These are phyloP conservation scores for Stenichneumon culpator DNA, from an alignment of 2,888 invertebrate genomes.

Conservation along the genomic window DNA sequence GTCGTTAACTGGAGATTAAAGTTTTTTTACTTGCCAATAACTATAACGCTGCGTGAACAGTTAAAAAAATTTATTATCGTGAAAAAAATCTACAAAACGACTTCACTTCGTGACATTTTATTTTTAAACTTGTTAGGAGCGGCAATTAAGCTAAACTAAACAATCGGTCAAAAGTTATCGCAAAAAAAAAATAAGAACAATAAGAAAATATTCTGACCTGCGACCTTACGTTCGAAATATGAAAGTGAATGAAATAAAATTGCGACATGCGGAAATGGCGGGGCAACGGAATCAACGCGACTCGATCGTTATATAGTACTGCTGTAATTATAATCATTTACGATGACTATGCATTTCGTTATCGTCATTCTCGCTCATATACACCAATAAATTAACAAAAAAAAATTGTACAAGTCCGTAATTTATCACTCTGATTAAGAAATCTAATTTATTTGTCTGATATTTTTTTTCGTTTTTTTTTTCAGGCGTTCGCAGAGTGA, in stretches of 20 bases:
- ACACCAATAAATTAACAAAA: neutral
- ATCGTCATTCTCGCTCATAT: neutral
- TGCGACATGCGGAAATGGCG: neutral
- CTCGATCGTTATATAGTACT: neutral
- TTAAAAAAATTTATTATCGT: neutral
- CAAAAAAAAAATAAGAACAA: neutral
- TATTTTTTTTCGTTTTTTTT: slow-evolving; percentile 46
- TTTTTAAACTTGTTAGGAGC: neutral
- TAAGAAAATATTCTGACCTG: neutral
- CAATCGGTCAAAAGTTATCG: neutral
- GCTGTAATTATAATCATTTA: neutral
- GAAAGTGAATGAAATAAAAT: neutral
- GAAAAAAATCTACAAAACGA: neutral
- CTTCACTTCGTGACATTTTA: neutral
- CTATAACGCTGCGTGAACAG: neutral
- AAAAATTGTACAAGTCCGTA: neutral
- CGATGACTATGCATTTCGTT: neutral
- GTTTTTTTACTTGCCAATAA: neutral
- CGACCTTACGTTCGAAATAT: neutral
- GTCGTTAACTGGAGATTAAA: neutral
- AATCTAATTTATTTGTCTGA: slow-evolving; percentile 2
- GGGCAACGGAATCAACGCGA: neutral
- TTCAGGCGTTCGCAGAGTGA: slow-evolving; percentile 46
- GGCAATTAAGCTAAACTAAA: neutral
- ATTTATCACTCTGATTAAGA: neutral